phyloP scores from a whole-genome alignment of 2,888 invertebrate genomes.

The Acanthosepion pharaonis region DNA sequence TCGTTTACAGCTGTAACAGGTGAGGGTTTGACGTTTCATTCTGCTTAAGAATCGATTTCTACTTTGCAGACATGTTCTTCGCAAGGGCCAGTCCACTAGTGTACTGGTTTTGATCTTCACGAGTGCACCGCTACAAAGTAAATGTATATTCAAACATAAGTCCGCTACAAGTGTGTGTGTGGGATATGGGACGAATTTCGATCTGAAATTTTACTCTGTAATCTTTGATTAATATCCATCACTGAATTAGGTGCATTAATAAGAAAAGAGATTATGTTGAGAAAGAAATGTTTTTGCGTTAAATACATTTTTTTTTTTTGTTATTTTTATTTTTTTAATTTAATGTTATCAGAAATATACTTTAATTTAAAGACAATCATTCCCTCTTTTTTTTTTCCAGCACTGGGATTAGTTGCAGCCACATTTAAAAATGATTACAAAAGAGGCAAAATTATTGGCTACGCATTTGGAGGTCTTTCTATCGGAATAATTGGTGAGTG shows the following conservation, averaged over 20 bases:
- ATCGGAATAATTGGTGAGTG: slow-evolving; percentile 54
- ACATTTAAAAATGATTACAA: slow-evolving; percentile 53
- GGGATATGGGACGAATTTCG: too few relatives aligned
- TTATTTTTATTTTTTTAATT: not conserved
- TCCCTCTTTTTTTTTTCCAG: slow-evolving; percentile 39
- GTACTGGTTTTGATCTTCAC: too few relatives aligned
- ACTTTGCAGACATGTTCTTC: not conserved
- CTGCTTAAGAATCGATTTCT: not conserved
- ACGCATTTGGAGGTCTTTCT: slow-evolving; percentile 54
- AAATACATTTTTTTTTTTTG: too few relatives aligned
- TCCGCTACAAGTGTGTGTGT: too few relatives aligned
- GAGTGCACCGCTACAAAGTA: too few relatives aligned
- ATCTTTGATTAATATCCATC: too few relatives aligned
- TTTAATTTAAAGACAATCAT: not conserved
- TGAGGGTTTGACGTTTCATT: not conserved
- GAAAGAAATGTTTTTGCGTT: too few relatives aligned
- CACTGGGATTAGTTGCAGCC: slow-evolving; percentile 54
- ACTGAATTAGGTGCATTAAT: too few relatives aligned
- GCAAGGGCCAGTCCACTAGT: not conserved
- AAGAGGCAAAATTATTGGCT: slow-evolving; percentile 54
- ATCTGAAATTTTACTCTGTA: too few relatives aligned
- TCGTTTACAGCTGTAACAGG: slow-evolving; percentile 55
- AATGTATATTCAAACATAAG: too few relatives aligned
- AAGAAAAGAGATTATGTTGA: too few relatives aligned
- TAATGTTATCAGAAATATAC: not conserved